phyloP scores from a whole-genome alignment of 2,113 vertebrate genomes.

The Xiphophorus maculatus region DNA sequence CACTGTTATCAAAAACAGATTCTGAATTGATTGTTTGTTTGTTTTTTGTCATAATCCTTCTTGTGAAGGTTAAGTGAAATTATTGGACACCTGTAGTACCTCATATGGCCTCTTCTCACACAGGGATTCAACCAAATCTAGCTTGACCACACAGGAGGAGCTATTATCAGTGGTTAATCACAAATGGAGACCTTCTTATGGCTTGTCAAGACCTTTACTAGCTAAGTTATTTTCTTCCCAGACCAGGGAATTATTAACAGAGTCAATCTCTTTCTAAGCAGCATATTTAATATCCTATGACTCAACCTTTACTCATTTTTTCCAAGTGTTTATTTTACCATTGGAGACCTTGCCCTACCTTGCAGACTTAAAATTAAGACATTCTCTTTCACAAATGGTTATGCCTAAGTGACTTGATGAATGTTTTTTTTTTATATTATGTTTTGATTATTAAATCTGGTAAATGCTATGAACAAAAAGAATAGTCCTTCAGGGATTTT shows the following conservation, averaged over 20 bases:
- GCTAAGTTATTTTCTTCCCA: slow-evolving; percentile 61
- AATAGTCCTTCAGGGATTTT: neutral
- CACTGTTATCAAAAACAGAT: slow-evolving; percentile 40
- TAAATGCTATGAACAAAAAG: slow-evolving; percentile 27
- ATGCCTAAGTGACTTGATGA: slow-evolving; percentile 4
- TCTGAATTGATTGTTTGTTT: slow-evolving; percentile 47
- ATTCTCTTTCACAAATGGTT: slow-evolving; percentile 17
- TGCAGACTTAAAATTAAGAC: slow-evolving; percentile 29
- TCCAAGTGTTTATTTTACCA: slow-evolving; percentile 48
- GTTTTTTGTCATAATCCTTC: slow-evolving; percentile 32
- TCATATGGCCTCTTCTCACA: slow-evolving; percentile 29
- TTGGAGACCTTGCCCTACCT: slow-evolving; percentile 41
- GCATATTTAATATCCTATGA: slow-evolving; percentile 33
- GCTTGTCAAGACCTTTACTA: slow-evolving; percentile 62
- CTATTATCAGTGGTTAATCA: slow-evolving; percentile 38
- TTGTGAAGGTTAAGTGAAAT: slow-evolving; percentile 53
- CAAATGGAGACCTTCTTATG: slow-evolving; percentile 62
- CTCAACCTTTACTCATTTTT: slow-evolving; percentile 57
- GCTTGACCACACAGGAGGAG: slow-evolving; percentile 33
- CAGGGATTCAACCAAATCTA: slow-evolving; percentile 45
- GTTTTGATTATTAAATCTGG: slow-evolving; percentile 11
- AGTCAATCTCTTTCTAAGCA: slow-evolving; percentile 25
- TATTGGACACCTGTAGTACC: slow-evolving; percentile 32
- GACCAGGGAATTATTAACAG: slow-evolving; percentile 73
- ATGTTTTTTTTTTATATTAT: slow-evolving; percentile 16